phyloP scores from a whole-genome alignment of 1,140 invertebrate genomes.

The Eumeta japonica region DNA sequence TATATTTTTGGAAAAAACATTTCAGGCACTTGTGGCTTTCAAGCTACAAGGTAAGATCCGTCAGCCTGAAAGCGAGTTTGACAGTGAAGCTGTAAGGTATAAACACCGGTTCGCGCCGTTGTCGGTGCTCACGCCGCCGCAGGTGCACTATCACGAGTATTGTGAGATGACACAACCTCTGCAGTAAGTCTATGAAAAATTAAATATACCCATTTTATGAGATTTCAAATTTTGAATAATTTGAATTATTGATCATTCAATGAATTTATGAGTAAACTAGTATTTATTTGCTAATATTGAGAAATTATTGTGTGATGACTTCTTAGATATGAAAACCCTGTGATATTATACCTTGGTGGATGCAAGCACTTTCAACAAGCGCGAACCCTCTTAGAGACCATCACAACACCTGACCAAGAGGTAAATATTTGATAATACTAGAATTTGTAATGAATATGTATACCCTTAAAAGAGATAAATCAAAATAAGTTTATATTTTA shows the following conservation, averaged over 20 bases:
- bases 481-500: neutral
- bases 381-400: conserved; percentile 76
- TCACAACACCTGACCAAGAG: conserved; percentile 77
- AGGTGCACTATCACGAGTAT: conserved; percentile 85
- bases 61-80: conserved; percentile 80
- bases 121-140: conserved; percentile 81
- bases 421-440: conserved; percentile 52
- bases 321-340: conserved; percentile 49
- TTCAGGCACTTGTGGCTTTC: conserved; percentile 58
- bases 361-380: conserved; percentile 92
- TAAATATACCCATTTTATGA: too few species aligned
- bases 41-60: conserved; percentile 66
- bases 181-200: conserved; percentile 34
- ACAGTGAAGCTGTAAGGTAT: conserved; percentile 91
- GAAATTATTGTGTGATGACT: too few species aligned
- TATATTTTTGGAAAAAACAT: conserved; percentile 2
- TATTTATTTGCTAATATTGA: too few species aligned
- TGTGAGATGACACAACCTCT: conserved; percentile 58
- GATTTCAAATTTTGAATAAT: too few species aligned
- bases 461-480: too few species aligned
- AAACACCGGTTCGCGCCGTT: conserved; percentile 92
- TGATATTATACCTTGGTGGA: conserved; percentile 72
- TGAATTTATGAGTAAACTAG: too few species aligned
- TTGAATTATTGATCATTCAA: too few species aligned
- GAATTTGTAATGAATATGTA: conserved; percentile 3